Evolutionary conservation across 2,888 invertebrate genomes (phyloP).

Genomic region (Acleris laterana): DNA sequence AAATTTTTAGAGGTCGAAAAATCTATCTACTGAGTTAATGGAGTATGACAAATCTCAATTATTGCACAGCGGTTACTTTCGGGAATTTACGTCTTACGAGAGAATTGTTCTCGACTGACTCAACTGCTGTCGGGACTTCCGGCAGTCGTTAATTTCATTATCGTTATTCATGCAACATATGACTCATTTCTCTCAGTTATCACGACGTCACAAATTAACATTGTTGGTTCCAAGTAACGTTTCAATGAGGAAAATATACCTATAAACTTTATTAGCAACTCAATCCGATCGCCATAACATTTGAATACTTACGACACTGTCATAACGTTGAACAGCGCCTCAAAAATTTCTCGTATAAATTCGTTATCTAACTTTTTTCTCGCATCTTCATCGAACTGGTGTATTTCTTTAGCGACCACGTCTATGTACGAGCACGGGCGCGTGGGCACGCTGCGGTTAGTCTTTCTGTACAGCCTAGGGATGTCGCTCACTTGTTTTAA

Average conservation of each 20-base stretch:
- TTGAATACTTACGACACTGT: conserved; percentile 81
- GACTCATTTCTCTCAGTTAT: neutral
- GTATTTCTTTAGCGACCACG: conserved; percentile 85
- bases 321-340: conserved; percentile 76
- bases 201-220: conserved; percentile 19
- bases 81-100: too few relatives aligned
- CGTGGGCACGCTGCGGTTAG: conserved; percentile 93
- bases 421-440: conserved; percentile 92
- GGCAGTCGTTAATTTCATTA: neutral
- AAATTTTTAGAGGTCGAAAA: too few relatives aligned
- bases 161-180: neutral
- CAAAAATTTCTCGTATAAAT: conserved; percentile 64
- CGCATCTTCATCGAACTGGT: conserved; percentile 83
- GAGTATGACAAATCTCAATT: too few relatives aligned
- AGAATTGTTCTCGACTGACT: neutral
- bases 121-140: neutral
- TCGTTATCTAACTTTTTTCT: conserved; percentile 60
- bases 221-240: conserved; percentile 14
- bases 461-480: conserved; percentile 95
- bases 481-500: conserved; percentile 95
- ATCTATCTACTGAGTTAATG: too few relatives aligned
- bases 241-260: conserved; percentile 19
- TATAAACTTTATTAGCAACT: conserved; percentile 7
- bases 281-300: neutral
- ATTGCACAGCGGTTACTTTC: too few relatives aligned